Evolutionary conservation across 2,797 vertebrate species (phyloP).

Genomic region (Dallia pectoralis): DNA sequence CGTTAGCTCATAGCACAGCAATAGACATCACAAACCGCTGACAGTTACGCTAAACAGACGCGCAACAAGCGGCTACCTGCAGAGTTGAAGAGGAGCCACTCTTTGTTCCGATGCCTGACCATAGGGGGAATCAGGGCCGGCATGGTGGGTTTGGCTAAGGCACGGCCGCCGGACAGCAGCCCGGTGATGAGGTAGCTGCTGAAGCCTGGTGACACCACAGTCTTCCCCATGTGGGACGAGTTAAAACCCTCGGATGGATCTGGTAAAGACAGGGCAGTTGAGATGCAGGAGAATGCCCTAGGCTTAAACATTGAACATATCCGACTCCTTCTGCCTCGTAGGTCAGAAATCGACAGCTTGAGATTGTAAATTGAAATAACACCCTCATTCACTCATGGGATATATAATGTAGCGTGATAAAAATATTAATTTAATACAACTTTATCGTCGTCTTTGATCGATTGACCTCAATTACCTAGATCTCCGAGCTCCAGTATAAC

Average conservation of each 20-base stretch:
- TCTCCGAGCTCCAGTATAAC: conserved; percentile 7
- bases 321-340: background rate
- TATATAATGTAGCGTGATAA: background rate
- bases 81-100: conserved; percentile 24
- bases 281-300: background rate
- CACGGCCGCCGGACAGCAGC: background rate
- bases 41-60: background rate
- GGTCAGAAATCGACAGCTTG: background rate
- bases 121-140: background rate
- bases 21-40: background rate
- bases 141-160: conserved; percentile 12
- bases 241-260: conserved; percentile 6
- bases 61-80: background rate
- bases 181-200: conserved; percentile 25
- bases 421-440: no score
- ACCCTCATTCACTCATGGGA: background rate
- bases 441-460: no score
- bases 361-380: background rate
- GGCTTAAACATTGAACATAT: no score
- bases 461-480: conserved; percentile 4
- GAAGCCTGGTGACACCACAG: conserved; percentile 21
- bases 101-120: background rate
- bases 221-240: conserved; percentile 10
- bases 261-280: background rate
- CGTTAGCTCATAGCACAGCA: background rate